Evolutionary conservation across 2,113 vertebrate genomes (phyloP), one percentile per base, ranked within the genome.

Genomic region (Phocoena sinus): DNA sequence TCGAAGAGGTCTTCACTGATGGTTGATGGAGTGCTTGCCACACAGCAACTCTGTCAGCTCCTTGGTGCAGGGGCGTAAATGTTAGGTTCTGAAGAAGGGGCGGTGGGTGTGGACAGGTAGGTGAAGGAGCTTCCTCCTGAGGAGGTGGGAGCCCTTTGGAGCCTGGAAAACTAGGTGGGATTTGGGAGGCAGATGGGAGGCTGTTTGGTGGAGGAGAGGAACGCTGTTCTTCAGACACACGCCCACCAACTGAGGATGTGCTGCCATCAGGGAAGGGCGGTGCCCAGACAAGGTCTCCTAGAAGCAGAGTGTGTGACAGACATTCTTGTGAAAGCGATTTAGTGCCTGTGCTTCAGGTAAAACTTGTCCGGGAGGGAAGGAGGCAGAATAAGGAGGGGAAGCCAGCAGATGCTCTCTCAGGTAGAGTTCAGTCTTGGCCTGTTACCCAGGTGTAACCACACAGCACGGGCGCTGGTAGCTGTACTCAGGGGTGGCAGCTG

Each of bases 191-290:
- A 50, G 36, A 4, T 33, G 79, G 25, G 50, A 36, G 44, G 8
- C 4, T 12, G 4, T 31, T 3, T 58, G 36, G 5, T 2, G 8
- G 73, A 92, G 91, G 62, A 71, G 68, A 44, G 3, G 21, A 80
- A 44, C 0, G 11, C 26, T 2, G 1, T 62, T 85, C 41, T 56
- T 68, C 33, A 38, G 58, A 33, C 38, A 36, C 25, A 3, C 1
- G 2, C 18, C 50, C 41, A 18, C 7, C 38, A 3, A 36, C 5
- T 17, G 0, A 1, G 17, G 36, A 9, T 26, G 0, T 4, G 8
- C 3, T 33, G 36, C 79, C 74, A 0, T 25, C 17, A 21, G 73
- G 41, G 36, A 36, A 31, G 67, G n/a, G 53, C 6, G 15, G 74
- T 58, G 18, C 71, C 56, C n/a, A 13, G 36, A 23, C 26, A 14